Evolutionary conservation across 1,140 invertebrate species (phyloP).

Genomic region (Megalopta genalis): DNA sequence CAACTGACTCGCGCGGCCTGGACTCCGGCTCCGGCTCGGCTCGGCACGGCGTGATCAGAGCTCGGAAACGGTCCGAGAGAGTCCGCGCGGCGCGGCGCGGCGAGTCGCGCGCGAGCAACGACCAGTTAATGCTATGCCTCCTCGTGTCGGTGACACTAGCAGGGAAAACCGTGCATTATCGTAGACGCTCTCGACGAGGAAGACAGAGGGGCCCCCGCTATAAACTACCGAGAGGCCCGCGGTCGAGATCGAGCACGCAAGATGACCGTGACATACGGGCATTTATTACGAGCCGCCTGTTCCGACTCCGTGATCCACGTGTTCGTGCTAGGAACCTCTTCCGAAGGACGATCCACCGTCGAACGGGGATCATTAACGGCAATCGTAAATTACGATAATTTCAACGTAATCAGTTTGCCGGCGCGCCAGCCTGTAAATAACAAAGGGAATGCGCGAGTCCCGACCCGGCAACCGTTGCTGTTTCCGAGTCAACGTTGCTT

Average conservation of each 20-base stretch:
- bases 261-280: constrained; percentile 55
- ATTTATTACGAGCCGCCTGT: constrained; percentile 55
- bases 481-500: neutral
- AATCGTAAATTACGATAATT: constrained; percentile 38
- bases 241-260: constrained; percentile 58
- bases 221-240: constrained; percentile 49
- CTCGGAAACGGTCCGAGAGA: too few species aligned
- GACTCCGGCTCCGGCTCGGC: too few species aligned
- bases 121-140: constrained; percentile 77
- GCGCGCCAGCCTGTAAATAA: neutral
- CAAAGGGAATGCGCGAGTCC: neutral
- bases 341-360: constrained; percentile 21
- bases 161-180: constrained; percentile 64
- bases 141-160: constrained; percentile 58
- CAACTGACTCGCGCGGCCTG: constrained; percentile 21
- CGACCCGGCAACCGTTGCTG: neutral
- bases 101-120: constrained; percentile 69
- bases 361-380: constrained; percentile 37
- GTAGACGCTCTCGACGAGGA: constrained; percentile 25
- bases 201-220: constrained; percentile 48
- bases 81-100: constrained; percentile 30
- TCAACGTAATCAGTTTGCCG: neutral
- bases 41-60: too few species aligned
- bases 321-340: neutral
- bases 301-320: neutral